These are phyloP conservation scores for Mormyrus iriodes DNA, from an alignment of 2,113 vertebrate species.

Conservation along the genomic window DNA sequence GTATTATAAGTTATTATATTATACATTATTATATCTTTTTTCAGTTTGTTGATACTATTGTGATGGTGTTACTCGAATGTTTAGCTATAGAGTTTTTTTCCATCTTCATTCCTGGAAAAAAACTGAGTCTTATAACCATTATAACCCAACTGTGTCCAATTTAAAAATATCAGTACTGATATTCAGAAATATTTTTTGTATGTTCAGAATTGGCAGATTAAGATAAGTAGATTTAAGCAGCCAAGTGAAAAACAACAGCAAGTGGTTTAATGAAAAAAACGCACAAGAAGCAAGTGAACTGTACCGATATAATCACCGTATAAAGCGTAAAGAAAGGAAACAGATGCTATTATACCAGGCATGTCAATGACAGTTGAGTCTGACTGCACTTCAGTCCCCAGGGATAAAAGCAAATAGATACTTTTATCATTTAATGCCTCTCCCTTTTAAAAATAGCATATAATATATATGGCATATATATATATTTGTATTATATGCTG, in stretches of 20 bases:
- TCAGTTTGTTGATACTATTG: background rate
- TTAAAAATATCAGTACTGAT: background rate
- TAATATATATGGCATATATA: background rate
- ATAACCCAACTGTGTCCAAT: background rate
- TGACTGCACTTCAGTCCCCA: constrained; percentile 60
- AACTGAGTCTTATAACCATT: background rate
- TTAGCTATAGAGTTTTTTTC: background rate
- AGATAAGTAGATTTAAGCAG: background rate
- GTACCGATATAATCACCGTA: constrained; percentile 56
- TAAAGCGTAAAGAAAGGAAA: constrained; percentile 59
- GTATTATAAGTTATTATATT: background rate
- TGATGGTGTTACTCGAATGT: background rate
- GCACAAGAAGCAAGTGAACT: constrained; percentile 13
- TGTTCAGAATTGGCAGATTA: background rate
- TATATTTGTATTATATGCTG: background rate
- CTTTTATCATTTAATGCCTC: background rate
- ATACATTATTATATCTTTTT: background rate
- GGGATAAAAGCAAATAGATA: constrained; percentile 41
- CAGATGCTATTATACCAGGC: constrained; percentile 61
- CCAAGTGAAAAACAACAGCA: background rate
- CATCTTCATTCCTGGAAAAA: background rate
- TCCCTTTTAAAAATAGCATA: background rate
- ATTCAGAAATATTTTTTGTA: background rate
- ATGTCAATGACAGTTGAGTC: constrained; percentile 21
- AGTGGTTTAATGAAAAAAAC: background rate